Base-by-base conservation (phyloP, 53 echinoderm and acorn worm genomes). In the Henricia sp. region DNA sequence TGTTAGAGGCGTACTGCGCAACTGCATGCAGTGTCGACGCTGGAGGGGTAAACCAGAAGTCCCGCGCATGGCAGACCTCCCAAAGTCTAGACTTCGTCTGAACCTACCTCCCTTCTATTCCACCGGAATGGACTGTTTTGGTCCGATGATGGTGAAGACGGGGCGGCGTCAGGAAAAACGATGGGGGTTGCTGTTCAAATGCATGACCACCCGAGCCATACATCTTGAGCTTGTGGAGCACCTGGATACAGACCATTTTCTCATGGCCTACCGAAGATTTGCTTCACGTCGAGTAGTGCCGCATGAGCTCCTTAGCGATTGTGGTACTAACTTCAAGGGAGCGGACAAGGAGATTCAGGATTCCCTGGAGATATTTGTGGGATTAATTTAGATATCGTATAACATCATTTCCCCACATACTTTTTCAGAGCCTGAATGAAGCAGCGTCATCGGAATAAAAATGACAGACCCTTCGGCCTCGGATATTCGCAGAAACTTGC, bases 121-220 rank as follows among this genome's bases (percentile, higher is more conserved):
- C 3, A 77, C 77, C 0, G 77, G 77, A 1, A n/a, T 77, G 8
- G 77, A 77, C 59, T 77, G 77, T 19, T 77, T 77, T 39, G 77
- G 77, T 4, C 77, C 77, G 3, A 77, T 77, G 57, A 1, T 77
- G 77, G 77, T n/a, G n/a, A n/a, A n/a, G n/a, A n/a, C n/a, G n/a
- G n/a, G n/a, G n/a, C n/a, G n/a, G n/a, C n/a, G n/a, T n/a, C n/a
- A n/a, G n/a, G n/a, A n/a, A n/a, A n/a, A n/a, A n/a, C n/a, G n/a
- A n/a, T n/a, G n/a, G n/a, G n/a, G n/a, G n/a, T n/a, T n/a, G n/a
- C n/a, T n/a, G n/a, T n/a, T n/a, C n/a, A n/a, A n/a, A n/a, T n/a
- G n/a, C n/a, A n/a, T n/a, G n/a, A 46, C 48, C 14, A 46, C 8
- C 48, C 48, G 48, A 46, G 48, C 48, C 48, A 46, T 46, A 46